Evolutionary conservation across 1,140 invertebrate species (phyloP).

Genomic region (Drosophila grimshawi): DNA sequence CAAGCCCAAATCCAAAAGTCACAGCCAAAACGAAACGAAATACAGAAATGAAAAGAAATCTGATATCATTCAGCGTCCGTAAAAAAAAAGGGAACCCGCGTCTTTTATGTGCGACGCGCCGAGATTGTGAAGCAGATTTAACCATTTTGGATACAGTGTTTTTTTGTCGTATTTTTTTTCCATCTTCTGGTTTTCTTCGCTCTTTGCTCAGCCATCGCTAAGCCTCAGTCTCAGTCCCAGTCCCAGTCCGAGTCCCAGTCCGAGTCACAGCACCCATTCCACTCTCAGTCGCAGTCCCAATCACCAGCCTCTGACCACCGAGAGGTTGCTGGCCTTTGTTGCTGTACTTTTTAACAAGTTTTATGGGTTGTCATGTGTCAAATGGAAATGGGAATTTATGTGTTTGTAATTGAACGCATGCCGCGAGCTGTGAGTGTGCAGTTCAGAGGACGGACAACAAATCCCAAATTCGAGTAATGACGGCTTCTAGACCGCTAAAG

Average conservation of each 20-base stretch:
- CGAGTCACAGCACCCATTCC: constrained; percentile 34
- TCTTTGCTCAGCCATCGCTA: neutral
- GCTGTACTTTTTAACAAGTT: constrained; percentile 81
- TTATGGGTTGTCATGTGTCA: constrained; percentile 84
- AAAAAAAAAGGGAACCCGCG: constrained; percentile 63
- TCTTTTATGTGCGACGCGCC: constrained; percentile 64
- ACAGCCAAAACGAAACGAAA: constrained; percentile 55
- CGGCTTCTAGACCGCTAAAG: constrained; percentile 3
- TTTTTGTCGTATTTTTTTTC: constrained; percentile 10
- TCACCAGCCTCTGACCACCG: constrained; percentile 40
- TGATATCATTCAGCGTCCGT: constrained; percentile 77
- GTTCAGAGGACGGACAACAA: constrained; percentile 25
- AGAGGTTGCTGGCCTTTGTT: constrained; percentile 66
- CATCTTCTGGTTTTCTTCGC: constrained; percentile 17
- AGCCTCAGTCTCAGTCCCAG: neutral
- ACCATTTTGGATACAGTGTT: constrained; percentile 78
- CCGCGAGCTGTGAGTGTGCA: constrained; percentile 51
- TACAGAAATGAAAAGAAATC: constrained; percentile 73
- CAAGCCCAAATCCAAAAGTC: constrained; percentile 26
- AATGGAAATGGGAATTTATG: constrained; percentile 84
- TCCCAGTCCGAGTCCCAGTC: constrained; percentile 22
- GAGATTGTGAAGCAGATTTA: constrained; percentile 74
- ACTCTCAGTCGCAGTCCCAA: constrained; percentile 16
- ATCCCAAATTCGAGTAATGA: constrained; percentile 37
- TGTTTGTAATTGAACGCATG: constrained; percentile 83